Conservation (phyloP, 2,797 vertebrate species). For the Enteromius radiatus region DNA sequence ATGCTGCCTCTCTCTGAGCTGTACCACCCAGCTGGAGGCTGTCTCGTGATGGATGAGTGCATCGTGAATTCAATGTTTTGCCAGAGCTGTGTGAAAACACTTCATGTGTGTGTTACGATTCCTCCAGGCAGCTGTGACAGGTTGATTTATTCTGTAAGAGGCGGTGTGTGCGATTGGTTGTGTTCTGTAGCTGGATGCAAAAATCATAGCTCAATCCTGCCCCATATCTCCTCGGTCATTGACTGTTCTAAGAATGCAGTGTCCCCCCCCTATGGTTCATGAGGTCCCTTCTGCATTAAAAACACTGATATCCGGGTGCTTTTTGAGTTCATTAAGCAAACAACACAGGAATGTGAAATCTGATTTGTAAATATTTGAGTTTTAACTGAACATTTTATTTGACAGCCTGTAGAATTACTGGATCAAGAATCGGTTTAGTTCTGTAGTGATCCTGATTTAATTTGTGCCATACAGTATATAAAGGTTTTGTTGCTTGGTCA, state of each 20-base stretch:
- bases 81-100: constrained; percentile 57
- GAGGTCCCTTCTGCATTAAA: background rate
- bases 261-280: constrained; percentile 22
- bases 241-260: constrained; percentile 6
- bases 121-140: constrained; percentile 53
- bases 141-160: constrained; percentile 67
- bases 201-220: constrained; percentile 20
- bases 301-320: background rate
- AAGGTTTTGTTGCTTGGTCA: background rate
- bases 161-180: constrained; percentile 29
- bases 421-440: background rate
- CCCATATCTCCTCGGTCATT: constrained; percentile 8
- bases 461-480: background rate
- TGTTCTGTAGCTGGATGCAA: constrained; percentile 10
- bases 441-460: background rate
- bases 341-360: background rate
- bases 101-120: constrained; percentile 42
- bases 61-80: constrained; percentile 53
- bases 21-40: constrained; percentile 31
- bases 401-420: background rate
- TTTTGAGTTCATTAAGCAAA: constrained; percentile 21
- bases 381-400: background rate
- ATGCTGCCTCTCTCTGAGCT: background rate
- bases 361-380: constrained; percentile 13
- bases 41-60: constrained; percentile 64